Percentiles rank a stretch among this genome's conserved stretches.
phyloP scores from a whole-genome alignment of 2,797 vertebrate species.

The Hafferia zeledoni region DNA sequence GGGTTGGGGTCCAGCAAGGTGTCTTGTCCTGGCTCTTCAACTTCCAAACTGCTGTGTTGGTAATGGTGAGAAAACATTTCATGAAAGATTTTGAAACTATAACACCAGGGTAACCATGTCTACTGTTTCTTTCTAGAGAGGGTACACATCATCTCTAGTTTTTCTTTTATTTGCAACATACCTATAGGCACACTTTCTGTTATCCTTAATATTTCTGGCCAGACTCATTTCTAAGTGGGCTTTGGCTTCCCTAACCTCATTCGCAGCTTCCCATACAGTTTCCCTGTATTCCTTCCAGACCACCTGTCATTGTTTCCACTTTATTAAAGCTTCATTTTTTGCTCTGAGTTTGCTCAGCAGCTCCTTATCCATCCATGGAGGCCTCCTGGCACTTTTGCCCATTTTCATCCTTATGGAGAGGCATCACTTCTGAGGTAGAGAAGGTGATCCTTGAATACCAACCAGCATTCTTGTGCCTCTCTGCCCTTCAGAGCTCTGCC shows the following conservation, averaged over 20 bases:
- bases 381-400: neutral
- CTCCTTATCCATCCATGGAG: neutral
- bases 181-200: neutral
- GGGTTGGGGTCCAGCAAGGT: too few species aligned
- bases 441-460: neutral
- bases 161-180: neutral
- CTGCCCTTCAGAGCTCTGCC: neutral
- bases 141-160: too few species aligned
- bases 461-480: neutral
- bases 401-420: neutral
- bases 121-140: neutral
- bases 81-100: too few species aligned
- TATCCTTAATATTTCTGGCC: neutral
- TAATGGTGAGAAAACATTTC: too few species aligned
- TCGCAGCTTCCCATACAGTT: neutral
- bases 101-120: neutral
- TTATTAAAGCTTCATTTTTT: neutral
- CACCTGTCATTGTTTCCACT: neutral
- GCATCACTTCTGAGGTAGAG: neutral
- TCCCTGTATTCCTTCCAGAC: neutral
- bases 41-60: too few species aligned
- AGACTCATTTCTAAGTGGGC: neutral
- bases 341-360: neutral
- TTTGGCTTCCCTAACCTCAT: neutral
- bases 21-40: too few species aligned